Evolutionary conservation across 2,797 vertebrate species (phyloP), one percentile per base, ranked within the genome.

Genomic region (Lepilemur ruficaudatus): DNA sequence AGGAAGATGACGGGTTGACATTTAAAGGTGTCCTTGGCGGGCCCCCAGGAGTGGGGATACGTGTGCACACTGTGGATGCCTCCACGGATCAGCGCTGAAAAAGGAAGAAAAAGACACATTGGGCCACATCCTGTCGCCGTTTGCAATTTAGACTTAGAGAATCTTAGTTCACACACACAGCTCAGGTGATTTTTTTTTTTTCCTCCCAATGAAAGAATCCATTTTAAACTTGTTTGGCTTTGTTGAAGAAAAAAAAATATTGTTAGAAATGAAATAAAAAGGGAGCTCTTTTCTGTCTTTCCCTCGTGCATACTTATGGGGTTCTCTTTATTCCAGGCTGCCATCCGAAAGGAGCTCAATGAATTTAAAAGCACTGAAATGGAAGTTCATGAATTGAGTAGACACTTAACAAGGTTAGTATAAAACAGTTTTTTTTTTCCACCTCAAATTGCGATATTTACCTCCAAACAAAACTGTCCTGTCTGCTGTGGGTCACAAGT

Each of bases 331-430:
- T 97, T 98, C 98, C 98, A 99, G 99, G 99, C 99, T 97, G 99
- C 99, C 98, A 99, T 99, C 98, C 99, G 99, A 94, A 99, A 99
- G 98, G 99, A 99, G 96, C 99, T 99, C 97, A 99, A 99, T 73
- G 99, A 99, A 98, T 99, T 99, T 98, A 99, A 99, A 99, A 99
- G 99, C 99, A 99, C 99, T 95, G 99, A 99, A 99, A 99, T 99
- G 99, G 99, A 99, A 98, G 99, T 99, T 98, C 99, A 99, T 92
- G 99, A 99, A 98, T 99, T 99, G 98, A 99, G 99, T 98, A 99
- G 99, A 98, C 99, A 99, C 99, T 99, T 99, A 99, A 99, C 99
- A 99, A 99, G 99, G 99, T 99, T 98, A 98, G 98, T 73, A 30
- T 5, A 1, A 0, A 17, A 72, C 22, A 23, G 20, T 55, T 73